These are phyloP conservation scores for Coenonympha arcania DNA, from an alignment of 2,888 invertebrate species.

Conservation along the genomic window DNA sequence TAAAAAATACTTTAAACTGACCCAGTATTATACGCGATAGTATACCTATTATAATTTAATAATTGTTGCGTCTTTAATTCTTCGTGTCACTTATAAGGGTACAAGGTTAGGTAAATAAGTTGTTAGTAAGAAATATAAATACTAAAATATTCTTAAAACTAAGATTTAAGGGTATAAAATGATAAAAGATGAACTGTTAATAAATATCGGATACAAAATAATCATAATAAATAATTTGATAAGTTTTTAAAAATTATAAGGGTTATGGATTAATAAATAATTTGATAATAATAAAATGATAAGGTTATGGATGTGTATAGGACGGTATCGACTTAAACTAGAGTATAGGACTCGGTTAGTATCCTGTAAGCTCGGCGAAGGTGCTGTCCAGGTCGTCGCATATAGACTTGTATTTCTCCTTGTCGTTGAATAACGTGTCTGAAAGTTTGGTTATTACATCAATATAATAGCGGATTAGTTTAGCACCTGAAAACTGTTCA, in stretches of 20 bases:
- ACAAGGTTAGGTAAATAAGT: too few relatives aligned
- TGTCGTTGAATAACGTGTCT: slow-evolving; percentile 89
- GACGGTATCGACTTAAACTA: slow-evolving; percentile 61
- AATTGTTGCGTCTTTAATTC: too few relatives aligned
- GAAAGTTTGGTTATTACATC: slow-evolving; percentile 72
- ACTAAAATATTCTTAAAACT: slow-evolving; percentile 22
- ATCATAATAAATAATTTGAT: slow-evolving; percentile 6
- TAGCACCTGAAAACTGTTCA: slow-evolving; percentile 16
- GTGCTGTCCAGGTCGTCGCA: slow-evolving; percentile 98
- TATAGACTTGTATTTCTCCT: slow-evolving; percentile 97
- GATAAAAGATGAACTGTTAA: slow-evolving; percentile 5
- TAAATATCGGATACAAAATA: background rate
- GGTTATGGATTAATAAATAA: too few relatives aligned
- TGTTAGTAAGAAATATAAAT: slow-evolving; percentile 39
- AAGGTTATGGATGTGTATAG: slow-evolving; percentile 32
- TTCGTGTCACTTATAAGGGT: too few relatives aligned
- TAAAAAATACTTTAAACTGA: too few relatives aligned
- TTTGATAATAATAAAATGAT: slow-evolving; percentile 11
- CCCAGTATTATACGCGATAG: too few relatives aligned
- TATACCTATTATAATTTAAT: too few relatives aligned
- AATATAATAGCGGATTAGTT: slow-evolving; percentile 39
- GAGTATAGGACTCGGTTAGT: slow-evolving; percentile 77
- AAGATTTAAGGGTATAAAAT: slow-evolving; percentile 11
- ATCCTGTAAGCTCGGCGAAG: slow-evolving; percentile 97
- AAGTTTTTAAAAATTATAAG: slow-evolving; percentile 13